Evolutionary conservation across 2,888 invertebrate species (phyloP).

Genomic region (Abrostola triplasia): DNA sequence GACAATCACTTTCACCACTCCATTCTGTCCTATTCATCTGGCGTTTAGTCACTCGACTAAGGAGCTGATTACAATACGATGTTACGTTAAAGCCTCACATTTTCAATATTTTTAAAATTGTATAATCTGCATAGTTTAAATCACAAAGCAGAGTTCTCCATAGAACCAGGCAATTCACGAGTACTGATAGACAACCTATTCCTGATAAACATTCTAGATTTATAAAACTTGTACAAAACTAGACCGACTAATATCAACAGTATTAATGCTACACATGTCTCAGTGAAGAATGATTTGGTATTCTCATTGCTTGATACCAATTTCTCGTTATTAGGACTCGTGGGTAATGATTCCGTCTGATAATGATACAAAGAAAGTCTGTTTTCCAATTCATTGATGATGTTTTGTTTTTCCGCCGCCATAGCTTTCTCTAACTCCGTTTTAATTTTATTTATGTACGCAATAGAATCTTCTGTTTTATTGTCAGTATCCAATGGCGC

Average conservation of each 20-base stretch:
- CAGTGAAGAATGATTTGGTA: conserved; percentile 54
- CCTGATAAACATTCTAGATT: conserved; percentile 58
- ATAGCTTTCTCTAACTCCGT: conserved; percentile 58
- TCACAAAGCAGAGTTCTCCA: conserved; percentile 65
- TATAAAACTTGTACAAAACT: conserved; percentile 62
- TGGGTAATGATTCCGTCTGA: conserved; percentile 19
- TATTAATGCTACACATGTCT: conserved; percentile 64
- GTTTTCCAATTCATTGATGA: conserved; percentile 56
- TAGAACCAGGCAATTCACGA: conserved; percentile 61
- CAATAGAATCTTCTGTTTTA: conserved; percentile 51
- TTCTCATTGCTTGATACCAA: conserved; percentile 37
- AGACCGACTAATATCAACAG: conserved; percentile 62
- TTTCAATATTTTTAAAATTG: not conserved
- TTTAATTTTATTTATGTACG: conserved; percentile 57
- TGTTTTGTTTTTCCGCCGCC: conserved; percentile 55
- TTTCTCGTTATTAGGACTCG: conserved; percentile 50
- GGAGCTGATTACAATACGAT: too few relatives aligned
- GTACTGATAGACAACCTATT: conserved; percentile 62
- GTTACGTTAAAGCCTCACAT: not conserved
- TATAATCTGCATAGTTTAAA: not conserved
- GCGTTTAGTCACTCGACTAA: too few relatives aligned
- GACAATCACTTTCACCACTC: too few relatives aligned
- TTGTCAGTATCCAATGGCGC: conserved; percentile 37
- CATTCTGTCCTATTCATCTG: too few relatives aligned
- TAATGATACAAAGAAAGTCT: conserved; percentile 46